phyloP scores from a whole-genome alignment of 2,888 invertebrate genomes.

The Zaprionus lineosus region DNA sequence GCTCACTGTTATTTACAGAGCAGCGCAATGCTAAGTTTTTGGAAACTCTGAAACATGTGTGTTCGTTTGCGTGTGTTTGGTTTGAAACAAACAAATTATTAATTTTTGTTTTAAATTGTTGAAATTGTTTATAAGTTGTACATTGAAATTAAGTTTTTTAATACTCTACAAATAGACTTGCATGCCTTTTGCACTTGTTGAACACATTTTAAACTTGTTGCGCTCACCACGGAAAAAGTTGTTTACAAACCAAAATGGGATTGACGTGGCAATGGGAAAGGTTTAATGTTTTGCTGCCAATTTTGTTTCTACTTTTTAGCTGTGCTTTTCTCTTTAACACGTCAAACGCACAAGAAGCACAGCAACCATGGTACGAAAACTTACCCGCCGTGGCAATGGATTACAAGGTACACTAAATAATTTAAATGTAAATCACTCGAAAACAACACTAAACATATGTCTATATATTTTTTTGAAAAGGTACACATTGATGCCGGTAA shows the following conservation, averaged over 20 bases:
- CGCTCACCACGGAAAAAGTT: constrained; percentile 23
- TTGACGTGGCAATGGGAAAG: constrained; percentile 81
- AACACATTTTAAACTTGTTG: neutral
- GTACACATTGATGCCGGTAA: constrained; percentile 95
- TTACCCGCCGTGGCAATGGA: constrained; percentile 97
- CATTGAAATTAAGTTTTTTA: neutral
- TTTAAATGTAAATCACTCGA: neutral
- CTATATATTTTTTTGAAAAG: constrained; percentile 23
- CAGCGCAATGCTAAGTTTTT: constrained; percentile 3
- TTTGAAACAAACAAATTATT: neutral
- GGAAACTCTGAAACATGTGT: neutral
- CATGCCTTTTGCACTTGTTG: neutral
- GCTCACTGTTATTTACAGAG: constrained; percentile 6
- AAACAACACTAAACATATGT: constrained; percentile 7
- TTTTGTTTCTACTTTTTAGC: too few relatives aligned
- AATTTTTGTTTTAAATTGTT: neutral
- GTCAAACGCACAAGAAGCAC: constrained; percentile 82
- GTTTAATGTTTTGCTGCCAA: constrained; percentile 47
- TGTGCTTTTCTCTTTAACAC: constrained; percentile 41
- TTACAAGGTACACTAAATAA: constrained; percentile 86
- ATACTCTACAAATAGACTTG: neutral
- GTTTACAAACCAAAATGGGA: constrained; percentile 65
- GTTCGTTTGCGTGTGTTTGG: neutral
- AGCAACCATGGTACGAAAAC: constrained; percentile 92
- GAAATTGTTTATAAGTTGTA: neutral